Base-by-base conservation (phyloP, 2,113 vertebrate genomes). In the Poeciliopsis prolifica region DNA sequence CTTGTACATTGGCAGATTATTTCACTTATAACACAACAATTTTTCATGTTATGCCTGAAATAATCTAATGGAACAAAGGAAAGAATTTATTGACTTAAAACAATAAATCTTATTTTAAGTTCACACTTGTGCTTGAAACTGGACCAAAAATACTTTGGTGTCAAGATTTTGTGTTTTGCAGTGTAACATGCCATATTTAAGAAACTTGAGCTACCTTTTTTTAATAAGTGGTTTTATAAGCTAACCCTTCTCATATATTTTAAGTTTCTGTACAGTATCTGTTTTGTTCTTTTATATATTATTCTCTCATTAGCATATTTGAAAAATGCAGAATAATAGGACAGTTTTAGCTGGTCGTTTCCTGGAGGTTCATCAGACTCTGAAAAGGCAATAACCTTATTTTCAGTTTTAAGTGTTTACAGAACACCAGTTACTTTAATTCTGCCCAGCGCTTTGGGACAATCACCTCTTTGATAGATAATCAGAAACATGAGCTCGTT, bases 171-270 rank as follows among this genome's bases (percentile, higher is more conserved):
- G 35, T 37, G 35, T 37, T 37, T 37, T 37, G 35, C 35, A 37
- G 35, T 12, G 65, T 51, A 70, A 83, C 68, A 82, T 77, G 68
- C 76, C 29, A 79, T 68, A 78, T 79, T 82, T 77, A 83, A 77
- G 68, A 80, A n/a, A 58, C 22, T 24, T 58, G 22, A 58, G n/a
- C 22, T n/a, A 58, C 51, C 51, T 24, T 68, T 89, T 92, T 88
- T 86, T 81, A 86, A 89, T 77, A 37, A 74, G 63, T 72, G 78
- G 63, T 89, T 92, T 90, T 93, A 77, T 88, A 88, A 72, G 69
- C 42, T 71, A 40, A 69, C 44, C 14, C 29, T 58, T 86, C 65
- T 74, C 69, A 72, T 42, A 61, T 63, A 22, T 61, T 35, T 31
- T 9, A 68, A 65, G 69, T 69, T 72, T 63, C 40, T 68, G 62